Evolutionary conservation across 1,140 invertebrate species (phyloP), one percentile per base, ranked within the genome.

Genomic region (Drosophila auraria): DNA sequence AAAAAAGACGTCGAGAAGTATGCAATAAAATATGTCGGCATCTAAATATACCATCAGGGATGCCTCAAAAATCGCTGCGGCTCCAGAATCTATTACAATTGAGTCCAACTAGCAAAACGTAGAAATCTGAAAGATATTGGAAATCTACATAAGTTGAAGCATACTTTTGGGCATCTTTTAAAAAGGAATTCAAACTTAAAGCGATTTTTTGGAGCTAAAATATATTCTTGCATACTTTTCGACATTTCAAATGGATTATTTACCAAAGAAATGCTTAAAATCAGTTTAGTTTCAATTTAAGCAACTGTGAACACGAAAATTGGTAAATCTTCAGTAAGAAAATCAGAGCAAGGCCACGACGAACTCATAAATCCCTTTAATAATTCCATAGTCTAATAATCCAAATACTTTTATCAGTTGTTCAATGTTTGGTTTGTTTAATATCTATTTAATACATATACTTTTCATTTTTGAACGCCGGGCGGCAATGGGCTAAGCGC

Each of bases 401-500:
- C 50, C 23, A 15, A 57, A 40, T 27, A 57, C 15, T 54, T 62
- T 63, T 70, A 53, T 70, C n/a, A 70, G 68, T 54, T 70, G 20
- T 70, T 70, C 20, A 40, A 36, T 45, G 49, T 70, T 70, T 70
- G 12, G 20, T 77, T 58, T 25, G 23, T 53, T 38, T 38, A 20
- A 38, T 40, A 69, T 57, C 14, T 47, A 42, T 36, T 23, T 56
- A 4, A 20, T 4, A 17, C 27, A 25, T n/a, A 65, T 65, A 65
- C 1, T 61, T 65, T 62, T 47, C 6, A 33, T 71, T 89, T 86
- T 70, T 47, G 59, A 81, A 77, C 78, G 83, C 79, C 82, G 87
- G 91, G 91, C 83, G 91, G 91, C 91, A 92, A 82, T 80, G 73
- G 83, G 83, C 74, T 84, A 61, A 64, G 58, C 49, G 58, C 49